Conservation (phyloP, 2,888 invertebrate species). For the Erynnis tages region DNA sequence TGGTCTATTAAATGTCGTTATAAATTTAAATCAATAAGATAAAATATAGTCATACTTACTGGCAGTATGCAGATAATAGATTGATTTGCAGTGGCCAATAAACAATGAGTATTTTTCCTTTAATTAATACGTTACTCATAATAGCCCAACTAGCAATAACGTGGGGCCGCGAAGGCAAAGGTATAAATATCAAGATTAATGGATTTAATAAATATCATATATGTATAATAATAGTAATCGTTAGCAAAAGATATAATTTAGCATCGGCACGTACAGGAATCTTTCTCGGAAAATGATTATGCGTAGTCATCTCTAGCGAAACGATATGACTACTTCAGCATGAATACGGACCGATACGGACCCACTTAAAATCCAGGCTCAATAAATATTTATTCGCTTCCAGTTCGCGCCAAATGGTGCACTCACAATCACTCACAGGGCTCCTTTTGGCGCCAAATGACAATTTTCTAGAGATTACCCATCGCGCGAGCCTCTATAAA, state of each 20-base stretch:
- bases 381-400: slow-evolving; percentile 61
- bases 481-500: slow-evolving; percentile 54
- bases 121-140: slow-evolving; percentile 23
- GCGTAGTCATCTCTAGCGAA: slow-evolving; percentile 22
- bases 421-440: slow-evolving; percentile 57
- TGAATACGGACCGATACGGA: slow-evolving; percentile 34
- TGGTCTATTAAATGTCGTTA: no score
- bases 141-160: slow-evolving; percentile 25
- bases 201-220: slow-evolving; percentile 7
- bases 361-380: slow-evolving; percentile 53
- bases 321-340: slow-evolving; percentile 4
- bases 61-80: slow-evolving; percentile 9
- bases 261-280: slow-evolving; percentile 8
- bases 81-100: slow-evolving; percentile 12
- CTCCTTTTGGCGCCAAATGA: slow-evolving; percentile 55
- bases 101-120: slow-evolving; percentile 24
- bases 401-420: slow-evolving; percentile 69
- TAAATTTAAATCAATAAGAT: background rate
- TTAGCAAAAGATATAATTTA: background rate
- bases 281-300: slow-evolving; percentile 17
- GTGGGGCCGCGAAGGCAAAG: slow-evolving; percentile 14
- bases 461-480: slow-evolving; percentile 68
- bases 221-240: slow-evolving; percentile 1
- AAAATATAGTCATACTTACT: background rate
- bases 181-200: slow-evolving; percentile 21